Evolutionary conservation across 2,888 invertebrate genomes (phyloP).

Genomic region (Schrankia costaestrigalis): DNA sequence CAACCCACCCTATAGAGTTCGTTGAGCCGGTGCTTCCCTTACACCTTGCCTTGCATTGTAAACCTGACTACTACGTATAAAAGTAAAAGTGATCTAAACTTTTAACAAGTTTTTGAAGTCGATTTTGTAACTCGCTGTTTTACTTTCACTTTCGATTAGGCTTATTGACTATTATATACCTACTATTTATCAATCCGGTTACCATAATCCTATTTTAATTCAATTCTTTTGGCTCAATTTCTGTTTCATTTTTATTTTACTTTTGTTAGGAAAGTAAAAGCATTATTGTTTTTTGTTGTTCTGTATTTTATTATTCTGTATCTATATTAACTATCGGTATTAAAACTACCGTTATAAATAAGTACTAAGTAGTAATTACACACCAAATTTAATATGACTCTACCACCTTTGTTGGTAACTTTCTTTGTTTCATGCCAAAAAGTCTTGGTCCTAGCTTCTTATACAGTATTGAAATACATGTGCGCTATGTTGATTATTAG

Average conservation of each 20-base stretch:
- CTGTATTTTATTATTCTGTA: no score
- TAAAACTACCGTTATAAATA: no score
- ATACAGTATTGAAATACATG: no score
- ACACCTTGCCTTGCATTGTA: slow-evolving; percentile 38
- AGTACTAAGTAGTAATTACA: no score
- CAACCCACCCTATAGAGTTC: slow-evolving; percentile 56
- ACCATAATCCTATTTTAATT: slow-evolving; percentile 12
- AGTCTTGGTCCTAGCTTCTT: no score
- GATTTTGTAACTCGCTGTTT: slow-evolving; percentile 30
- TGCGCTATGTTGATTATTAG: slow-evolving; percentile 66
- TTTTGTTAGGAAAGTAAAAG: no score
- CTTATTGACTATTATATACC: slow-evolving; percentile 12
- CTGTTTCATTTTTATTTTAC: not conserved
- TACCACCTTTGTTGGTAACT: no score
- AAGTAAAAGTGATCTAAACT: slow-evolving; percentile 49
- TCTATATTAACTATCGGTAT: no score
- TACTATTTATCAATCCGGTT: slow-evolving; percentile 23
- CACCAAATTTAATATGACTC: no score
- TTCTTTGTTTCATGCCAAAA: no score
- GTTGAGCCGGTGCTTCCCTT: slow-evolving; percentile 43
- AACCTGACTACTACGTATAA: slow-evolving; percentile 39
- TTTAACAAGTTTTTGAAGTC: slow-evolving; percentile 54
- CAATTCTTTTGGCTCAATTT: slow-evolving; percentile 15
- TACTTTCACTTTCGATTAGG: slow-evolving; percentile 59
- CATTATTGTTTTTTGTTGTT: no score